Base-by-base conservation (phyloP, 2,888 invertebrate genomes). In the Epirrhoe tristata region DNA sequence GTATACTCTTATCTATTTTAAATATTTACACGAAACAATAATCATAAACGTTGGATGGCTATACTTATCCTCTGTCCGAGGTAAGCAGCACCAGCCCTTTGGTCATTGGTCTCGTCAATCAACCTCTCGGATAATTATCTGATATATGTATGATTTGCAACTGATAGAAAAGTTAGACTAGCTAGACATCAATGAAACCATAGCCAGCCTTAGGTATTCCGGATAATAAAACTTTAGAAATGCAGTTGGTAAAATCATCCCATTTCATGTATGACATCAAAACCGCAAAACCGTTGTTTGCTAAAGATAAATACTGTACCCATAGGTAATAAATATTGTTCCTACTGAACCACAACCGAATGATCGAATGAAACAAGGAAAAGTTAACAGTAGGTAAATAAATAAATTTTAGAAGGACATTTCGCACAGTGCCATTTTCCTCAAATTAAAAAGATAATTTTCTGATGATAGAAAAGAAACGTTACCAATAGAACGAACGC, bases 331-430 rank as follows among this genome's bases (percentile, higher is more conserved):
- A 17, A 50, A 34, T n/a, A n/a, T n/a, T 46, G n/a, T 16, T 34
- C 24, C 39, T 39, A 39, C 8, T 3, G 10, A 14, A 53, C 50
- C 50, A 50, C n/a, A 48, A 48, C 54, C 12, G 5, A 43, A 12
- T 43, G 4, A 43, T 43, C 55, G n/a, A 59, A 52, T 53, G 39
- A 52, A 36, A 17, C 61, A 32, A 51, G 56, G 62, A 14, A 43
- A 24, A 52, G 34, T 50, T 51, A 14, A n/a, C 31, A 43, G 34
- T 34, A 34, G 0, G 0, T 34, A 5, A 24, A 24, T 24, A 24
- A 24, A 24, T 24, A 24, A 2, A 24, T 2, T n/a, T 24, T 24
- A 24, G 24, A 24, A 24, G 24, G 24, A 24, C 24, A 24, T 24
- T 24, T 24, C 24, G 24, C 24, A 24, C 24, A 24, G 24, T 24